Conservation (phyloP, 30 jellyfish, hydroid and myxozoan genomes). For the Chrysaora quinquecirrha region DNA sequence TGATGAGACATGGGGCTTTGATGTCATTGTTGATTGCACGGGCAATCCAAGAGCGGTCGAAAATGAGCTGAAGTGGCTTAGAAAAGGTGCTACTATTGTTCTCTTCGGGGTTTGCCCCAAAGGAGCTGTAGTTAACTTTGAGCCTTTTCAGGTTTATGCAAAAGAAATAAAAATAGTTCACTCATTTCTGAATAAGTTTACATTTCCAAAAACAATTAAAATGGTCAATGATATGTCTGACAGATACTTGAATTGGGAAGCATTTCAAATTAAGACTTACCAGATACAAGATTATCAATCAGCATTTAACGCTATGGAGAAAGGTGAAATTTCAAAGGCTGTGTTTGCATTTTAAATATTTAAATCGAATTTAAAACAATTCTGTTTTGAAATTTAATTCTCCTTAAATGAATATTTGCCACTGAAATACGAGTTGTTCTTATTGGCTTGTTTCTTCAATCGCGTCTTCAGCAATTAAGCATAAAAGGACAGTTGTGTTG, state of each 20-base stretch:
- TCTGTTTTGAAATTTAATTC: no score
- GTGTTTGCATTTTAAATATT: slow-evolving; percentile 71
- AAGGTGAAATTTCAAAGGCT: slow-evolving; percentile 85
- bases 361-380: no score
- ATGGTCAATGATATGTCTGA: slow-evolving; percentile 81
- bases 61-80: slow-evolving; percentile 69
- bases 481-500: no score
- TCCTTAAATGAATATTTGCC: no score
- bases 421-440: no score
- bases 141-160: slow-evolving; percentile 75
- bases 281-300: slow-evolving; percentile 76
- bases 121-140: slow-evolving; percentile 70
- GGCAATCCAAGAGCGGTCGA: slow-evolving; percentile 83
- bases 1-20: slow-evolving; percentile 88
- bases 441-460: no score
- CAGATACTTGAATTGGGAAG: slow-evolving; percentile 76
- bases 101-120: slow-evolving; percentile 90
- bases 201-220: slow-evolving; percentile 75
- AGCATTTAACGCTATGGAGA: slow-evolving; percentile 73
- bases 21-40: slow-evolving; percentile 88
- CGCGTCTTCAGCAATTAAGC: no score
- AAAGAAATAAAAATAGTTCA: slow-evolving; percentile 74
- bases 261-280: slow-evolving; percentile 65
- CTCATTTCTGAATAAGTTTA: slow-evolving; percentile 73
- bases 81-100: slow-evolving; percentile 86